A percentile compares a stretch with the other conserved stretches of the same genome.
Conservation (phyloP, 2,113 vertebrate genomes). For the Arvicanthis niloticus region DNA sequence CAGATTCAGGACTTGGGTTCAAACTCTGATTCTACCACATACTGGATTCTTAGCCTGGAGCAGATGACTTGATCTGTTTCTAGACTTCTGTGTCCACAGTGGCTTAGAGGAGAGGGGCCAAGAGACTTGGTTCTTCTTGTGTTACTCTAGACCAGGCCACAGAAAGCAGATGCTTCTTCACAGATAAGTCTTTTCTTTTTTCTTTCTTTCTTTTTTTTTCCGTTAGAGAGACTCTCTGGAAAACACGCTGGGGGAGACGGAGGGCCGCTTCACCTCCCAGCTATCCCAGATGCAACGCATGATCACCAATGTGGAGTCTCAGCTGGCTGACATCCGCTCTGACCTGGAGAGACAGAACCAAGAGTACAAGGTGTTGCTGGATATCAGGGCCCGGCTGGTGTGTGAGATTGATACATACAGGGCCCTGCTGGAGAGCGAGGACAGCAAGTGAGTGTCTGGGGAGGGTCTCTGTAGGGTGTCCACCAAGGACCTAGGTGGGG, state of each 20-base stretch:
- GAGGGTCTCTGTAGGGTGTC: fast-evolving
- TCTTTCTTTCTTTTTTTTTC: too few relatives aligned
- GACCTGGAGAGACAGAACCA: conserved; percentile 87
- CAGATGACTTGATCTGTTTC: background rate
- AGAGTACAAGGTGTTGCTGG: conserved; percentile 88
- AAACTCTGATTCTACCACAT: background rate
- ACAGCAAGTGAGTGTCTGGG: conserved; percentile 61
- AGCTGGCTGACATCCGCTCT: conserved; percentile 82
- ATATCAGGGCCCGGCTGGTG: conserved; percentile 75
- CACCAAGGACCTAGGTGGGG: background rate
- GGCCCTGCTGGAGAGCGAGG: conserved; percentile 81
- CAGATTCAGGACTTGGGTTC: background rate
- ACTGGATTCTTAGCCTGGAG: background rate
- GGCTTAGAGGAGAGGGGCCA: background rate
- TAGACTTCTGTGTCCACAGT: background rate
- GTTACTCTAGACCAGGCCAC: background rate
- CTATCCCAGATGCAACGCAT: conserved; percentile 87
- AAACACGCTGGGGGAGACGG: conserved; percentile 87
- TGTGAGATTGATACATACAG: conserved; percentile 80
- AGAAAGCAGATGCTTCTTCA: background rate
- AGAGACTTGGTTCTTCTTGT: background rate
- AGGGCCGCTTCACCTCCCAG: conserved; percentile 86
- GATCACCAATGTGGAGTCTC: conserved; percentile 85
- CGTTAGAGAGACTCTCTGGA: conserved; percentile 92
- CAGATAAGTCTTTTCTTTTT: background rate